A percentile compares a stretch with the other conserved stretches of the same genome.
These are phyloP conservation scores for Poecilus cupreus DNA, from an alignment of 2,888 invertebrate genomes.

Conservation along the genomic window DNA sequence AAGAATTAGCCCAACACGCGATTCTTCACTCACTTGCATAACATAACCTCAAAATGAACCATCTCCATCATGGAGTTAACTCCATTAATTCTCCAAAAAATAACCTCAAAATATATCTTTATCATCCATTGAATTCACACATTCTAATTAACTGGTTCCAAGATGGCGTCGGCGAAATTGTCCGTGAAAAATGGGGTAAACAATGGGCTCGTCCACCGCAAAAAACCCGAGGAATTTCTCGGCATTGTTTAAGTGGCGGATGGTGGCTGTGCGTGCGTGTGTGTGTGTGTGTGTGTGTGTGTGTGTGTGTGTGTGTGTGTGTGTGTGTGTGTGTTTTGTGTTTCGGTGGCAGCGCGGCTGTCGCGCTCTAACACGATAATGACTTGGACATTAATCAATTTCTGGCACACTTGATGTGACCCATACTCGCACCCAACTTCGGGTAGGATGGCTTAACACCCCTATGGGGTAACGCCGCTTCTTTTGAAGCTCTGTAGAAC, in stretches of 20 bases:
- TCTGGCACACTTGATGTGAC: conserved; percentile 20
- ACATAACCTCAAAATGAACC: conserved; percentile 5
- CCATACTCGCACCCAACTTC: too few relatives aligned
- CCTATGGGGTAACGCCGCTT: too few relatives aligned
- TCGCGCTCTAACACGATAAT: conserved; percentile 56
- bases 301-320: not conserved
- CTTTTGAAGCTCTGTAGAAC: too few relatives aligned
- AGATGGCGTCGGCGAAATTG: conserved; percentile 36
- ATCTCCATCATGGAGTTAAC: not conserved
- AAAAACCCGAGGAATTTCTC: conserved; percentile 20
- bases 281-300: not conserved
- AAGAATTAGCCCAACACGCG: conserved; percentile 13
- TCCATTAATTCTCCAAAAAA: conserved; percentile 13
- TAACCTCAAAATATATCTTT: conserved; percentile 18
- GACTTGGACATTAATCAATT: conserved; percentile 57
- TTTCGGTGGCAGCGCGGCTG: conserved; percentile 25
- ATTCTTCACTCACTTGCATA: not conserved
- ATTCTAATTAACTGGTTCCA: conserved; percentile 21
- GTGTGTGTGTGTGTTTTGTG: not conserved
- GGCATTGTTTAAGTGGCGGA: conserved; percentile 24
- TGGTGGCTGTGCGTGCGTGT: not conserved
- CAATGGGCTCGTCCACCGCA: conserved; percentile 18
- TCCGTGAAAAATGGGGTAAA: conserved; percentile 43
- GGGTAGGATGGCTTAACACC: too few relatives aligned
- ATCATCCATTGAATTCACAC: conserved; percentile 25